phyloP scores from a whole-genome alignment of 2,888 invertebrate genomes.

The Heliconius charithonia region DNA sequence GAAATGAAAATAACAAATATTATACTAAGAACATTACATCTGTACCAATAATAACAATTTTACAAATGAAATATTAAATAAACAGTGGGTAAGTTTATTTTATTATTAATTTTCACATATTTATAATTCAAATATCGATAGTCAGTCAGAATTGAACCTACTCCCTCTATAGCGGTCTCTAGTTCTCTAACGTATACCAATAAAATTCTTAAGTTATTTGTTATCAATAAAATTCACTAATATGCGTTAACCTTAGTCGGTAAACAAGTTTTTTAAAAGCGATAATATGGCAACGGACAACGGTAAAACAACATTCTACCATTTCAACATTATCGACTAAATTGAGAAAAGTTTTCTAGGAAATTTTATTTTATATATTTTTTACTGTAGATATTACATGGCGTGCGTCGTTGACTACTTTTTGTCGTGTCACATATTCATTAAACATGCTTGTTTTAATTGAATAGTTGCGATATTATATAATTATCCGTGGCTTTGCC shows the following conservation, averaged over 20 bases:
- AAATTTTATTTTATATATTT: conserved; percentile 28
- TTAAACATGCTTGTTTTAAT: conserved; percentile 4
- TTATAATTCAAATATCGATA: neutral
- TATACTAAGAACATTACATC: neutral
- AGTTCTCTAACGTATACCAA: neutral
- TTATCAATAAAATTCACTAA: conserved; percentile 9
- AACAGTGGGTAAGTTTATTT: neutral
- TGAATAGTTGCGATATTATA: neutral
- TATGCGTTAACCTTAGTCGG: conserved; percentile 30
- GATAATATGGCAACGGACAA: conserved; percentile 40
- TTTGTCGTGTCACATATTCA: conserved; percentile 15
- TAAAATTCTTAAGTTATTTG: neutral
- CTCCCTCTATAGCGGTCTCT: too few species aligned
- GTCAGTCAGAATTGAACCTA: neutral
- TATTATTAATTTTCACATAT: neutral
- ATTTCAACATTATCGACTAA: conserved; percentile 40
- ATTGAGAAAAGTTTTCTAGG: conserved; percentile 41
- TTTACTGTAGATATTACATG: neutral
- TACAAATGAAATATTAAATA: neutral
- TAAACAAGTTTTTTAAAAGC: conserved; percentile 43
- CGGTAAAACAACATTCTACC: conserved; percentile 49
- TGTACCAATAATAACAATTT: too few species aligned
- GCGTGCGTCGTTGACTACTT: conserved; percentile 1
- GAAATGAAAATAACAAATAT: neutral
- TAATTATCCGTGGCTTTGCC: neutral